A percentile compares a stretch with the other conserved stretches of the same genome.
phyloP scores from a whole-genome alignment of 2,888 invertebrate species.

The Parasteatoda lunata region DNA sequence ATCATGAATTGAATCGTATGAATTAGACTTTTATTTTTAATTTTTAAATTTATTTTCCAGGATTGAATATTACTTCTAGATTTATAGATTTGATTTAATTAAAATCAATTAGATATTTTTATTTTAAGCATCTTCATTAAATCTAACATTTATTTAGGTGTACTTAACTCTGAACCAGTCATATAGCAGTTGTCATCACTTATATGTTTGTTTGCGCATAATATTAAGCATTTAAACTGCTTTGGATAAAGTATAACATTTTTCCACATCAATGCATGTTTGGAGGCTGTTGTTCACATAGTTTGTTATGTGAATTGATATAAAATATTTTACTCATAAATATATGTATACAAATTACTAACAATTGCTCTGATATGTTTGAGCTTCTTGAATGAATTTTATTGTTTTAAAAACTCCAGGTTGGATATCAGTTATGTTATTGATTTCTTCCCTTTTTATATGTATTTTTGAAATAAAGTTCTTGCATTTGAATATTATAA shows the following conservation, averaged over 20 bases:
- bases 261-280: no score
- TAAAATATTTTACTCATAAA: conserved; percentile 12
- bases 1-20: not conserved
- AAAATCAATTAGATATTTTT: no score
- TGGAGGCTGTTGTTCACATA: conserved; percentile 12
- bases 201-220: not conserved
- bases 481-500: conserved; percentile 28
- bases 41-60: no score
- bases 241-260: not conserved
- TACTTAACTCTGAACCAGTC: no score
- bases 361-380: conserved; percentile 19
- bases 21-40: not conserved
- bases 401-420: conserved; percentile 10
- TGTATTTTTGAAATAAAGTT: conserved; percentile 67
- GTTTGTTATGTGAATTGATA: conserved; percentile 17
- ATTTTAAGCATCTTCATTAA: no score
- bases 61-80: no score
- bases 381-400: conserved; percentile 3
- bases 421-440: conserved; percentile 10
- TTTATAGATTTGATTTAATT: no score
- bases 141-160: no score
- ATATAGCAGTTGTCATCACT: not conserved
- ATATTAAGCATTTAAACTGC: not conserved
- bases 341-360: conserved; percentile 11
- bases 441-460: conserved; percentile 46